Evolutionary conservation across 1,140 invertebrate genomes (phyloP).

Genomic region (Brachionus plicatilis): DNA sequence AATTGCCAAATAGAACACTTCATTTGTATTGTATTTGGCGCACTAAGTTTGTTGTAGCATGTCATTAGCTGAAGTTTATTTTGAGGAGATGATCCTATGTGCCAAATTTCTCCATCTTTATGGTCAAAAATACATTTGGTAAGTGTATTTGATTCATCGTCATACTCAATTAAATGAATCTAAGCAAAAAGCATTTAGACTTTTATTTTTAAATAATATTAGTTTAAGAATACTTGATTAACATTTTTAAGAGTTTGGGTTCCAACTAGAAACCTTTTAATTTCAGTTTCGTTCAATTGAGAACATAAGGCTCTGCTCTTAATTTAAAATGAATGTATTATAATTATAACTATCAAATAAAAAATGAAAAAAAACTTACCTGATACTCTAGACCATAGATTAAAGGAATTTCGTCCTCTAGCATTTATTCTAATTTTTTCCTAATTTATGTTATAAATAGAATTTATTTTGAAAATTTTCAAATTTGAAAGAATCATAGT

Average conservation of each 20-base stretch:
- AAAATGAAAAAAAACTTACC: neutral
- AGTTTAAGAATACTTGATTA: neutral
- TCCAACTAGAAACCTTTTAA: slow-evolving; percentile 26
- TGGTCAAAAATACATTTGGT: slow-evolving; percentile 32
- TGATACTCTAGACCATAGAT: slow-evolving; percentile 41
- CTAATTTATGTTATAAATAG: neutral
- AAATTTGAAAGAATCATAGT: neutral
- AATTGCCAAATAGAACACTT: slow-evolving; percentile 34
- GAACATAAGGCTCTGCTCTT: slow-evolving; percentile 28
- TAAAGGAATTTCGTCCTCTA: slow-evolving; percentile 25
- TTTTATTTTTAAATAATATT: neutral
- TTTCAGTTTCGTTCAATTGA: neutral
- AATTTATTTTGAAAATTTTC: neutral
- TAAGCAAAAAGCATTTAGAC: neutral
- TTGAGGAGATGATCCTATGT: slow-evolving; percentile 29
- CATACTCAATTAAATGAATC: slow-evolving; percentile 38
- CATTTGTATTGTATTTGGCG: neutral
- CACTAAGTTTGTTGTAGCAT: neutral
- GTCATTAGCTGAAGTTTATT: slow-evolving; percentile 36
- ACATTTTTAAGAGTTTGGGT: slow-evolving; percentile 23
- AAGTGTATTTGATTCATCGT: slow-evolving; percentile 3
- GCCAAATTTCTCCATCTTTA: slow-evolving; percentile 37
- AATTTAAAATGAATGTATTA: neutral
- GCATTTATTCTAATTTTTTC: neutral
- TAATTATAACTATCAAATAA: neutral